Evolutionary conservation across 2,113 vertebrate species (phyloP).

Genomic region (Rhinogobius similis): DNA sequence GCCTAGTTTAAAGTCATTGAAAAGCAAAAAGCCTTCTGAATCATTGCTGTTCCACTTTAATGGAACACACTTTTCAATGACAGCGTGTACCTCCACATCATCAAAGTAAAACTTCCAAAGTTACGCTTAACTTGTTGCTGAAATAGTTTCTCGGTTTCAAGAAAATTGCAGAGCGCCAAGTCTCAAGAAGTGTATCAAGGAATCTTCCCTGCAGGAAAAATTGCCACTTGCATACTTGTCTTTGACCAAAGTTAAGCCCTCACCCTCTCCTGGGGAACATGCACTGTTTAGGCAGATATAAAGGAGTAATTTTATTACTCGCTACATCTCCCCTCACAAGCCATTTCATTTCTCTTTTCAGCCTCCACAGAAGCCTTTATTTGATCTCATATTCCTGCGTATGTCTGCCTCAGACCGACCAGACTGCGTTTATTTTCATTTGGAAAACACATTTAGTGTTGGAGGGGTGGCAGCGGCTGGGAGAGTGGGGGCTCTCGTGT

Average conservation of each 20-base stretch:
- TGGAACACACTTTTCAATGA: slow-evolving; percentile 75
- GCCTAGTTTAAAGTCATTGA: slow-evolving; percentile 67
- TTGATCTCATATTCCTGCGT: slow-evolving; percentile 84
- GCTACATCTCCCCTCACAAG: slow-evolving; percentile 79
- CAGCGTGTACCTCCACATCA: slow-evolving; percentile 65
- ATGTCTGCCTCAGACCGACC: slow-evolving; percentile 78
- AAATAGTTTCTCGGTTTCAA: slow-evolving; percentile 76
- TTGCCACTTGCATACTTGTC: slow-evolving; percentile 80
- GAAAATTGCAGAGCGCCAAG: slow-evolving; percentile 76
- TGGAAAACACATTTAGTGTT: slow-evolving; percentile 84
- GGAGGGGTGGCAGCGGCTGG: slow-evolving; percentile 71
- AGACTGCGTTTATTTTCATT: slow-evolving; percentile 84
- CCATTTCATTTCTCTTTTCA: slow-evolving; percentile 82
- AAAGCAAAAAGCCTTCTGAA: slow-evolving; percentile 71
- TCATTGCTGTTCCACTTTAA: slow-evolving; percentile 72
- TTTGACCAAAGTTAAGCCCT: slow-evolving; percentile 77
- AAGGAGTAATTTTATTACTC: slow-evolving; percentile 85
- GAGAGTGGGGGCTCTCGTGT: slow-evolving; percentile 48
- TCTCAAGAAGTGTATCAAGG: slow-evolving; percentile 74
- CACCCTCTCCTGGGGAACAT: slow-evolving; percentile 77
- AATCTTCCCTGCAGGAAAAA: slow-evolving; percentile 78
- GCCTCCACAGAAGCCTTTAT: slow-evolving; percentile 81
- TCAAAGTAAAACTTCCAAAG: slow-evolving; percentile 79
- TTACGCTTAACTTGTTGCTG: slow-evolving; percentile 78
- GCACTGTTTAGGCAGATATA: slow-evolving; percentile 82